A percentile compares a stretch with the other conserved stretches of the same genome.
Conservation (phyloP, 2,888 invertebrate genomes). For the Chirona hameri region DNA sequence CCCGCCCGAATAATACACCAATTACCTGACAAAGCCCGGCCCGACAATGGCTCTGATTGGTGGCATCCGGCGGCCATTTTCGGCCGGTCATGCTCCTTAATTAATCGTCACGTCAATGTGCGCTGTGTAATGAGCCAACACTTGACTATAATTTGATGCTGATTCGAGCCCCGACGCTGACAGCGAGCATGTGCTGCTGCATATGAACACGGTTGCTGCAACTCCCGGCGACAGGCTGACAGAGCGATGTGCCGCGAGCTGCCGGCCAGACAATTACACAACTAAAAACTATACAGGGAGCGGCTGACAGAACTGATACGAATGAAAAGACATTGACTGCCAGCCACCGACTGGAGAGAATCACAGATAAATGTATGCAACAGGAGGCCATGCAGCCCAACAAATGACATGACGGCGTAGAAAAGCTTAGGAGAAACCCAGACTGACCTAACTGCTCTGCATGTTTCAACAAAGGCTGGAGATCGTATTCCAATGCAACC, state of each 20-base stretch:
- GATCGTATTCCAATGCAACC: too few species aligned
- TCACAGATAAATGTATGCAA: too few species aligned
- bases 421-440: too few species aligned
- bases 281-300: too few species aligned
- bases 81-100: slow-evolving; percentile 8
- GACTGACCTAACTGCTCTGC: too few species aligned
- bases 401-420: too few species aligned
- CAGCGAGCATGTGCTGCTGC: background rate
- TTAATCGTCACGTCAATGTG: background rate
- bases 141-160: background rate
- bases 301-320: too few species aligned
- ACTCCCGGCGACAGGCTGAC: background rate
- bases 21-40: background rate
- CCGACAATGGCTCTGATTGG: slow-evolving; percentile 4
- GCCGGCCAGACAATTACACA: background rate
- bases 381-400: too few species aligned
- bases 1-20: slow-evolving; percentile 7
- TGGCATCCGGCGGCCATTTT: slow-evolving; percentile 24
- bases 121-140: background rate
- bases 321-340: too few species aligned
- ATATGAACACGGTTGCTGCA: background rate
- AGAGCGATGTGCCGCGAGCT: background rate
- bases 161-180: background rate
- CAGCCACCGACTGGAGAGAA: too few species aligned
- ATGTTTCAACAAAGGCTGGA: too few species aligned